Base-by-base conservation (phyloP, 64 coral and sea anemone genomes). In the Montipora sp. region DNA sequence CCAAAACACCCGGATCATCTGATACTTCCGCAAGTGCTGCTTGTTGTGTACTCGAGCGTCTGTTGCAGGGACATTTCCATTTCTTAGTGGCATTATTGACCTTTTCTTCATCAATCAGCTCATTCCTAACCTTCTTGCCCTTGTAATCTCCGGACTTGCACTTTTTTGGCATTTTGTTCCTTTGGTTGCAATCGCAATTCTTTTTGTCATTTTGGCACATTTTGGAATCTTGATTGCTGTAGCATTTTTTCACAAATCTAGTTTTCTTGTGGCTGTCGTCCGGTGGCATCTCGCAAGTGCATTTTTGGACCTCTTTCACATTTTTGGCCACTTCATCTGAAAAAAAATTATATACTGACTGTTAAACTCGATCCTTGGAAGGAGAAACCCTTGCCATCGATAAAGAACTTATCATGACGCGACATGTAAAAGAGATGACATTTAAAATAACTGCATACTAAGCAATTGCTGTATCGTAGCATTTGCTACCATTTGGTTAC, bases 21-120 rank as follows among this genome's bases (percentile, higher is more conserved):
- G 75, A 72, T 4, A 83, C 59, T 11, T 88, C 75, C 0, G 88
- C 51, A 77, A 90, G 27, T 7, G 88, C 83, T 53, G 79, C 61
- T n/a, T 72, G 18, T 51, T 16, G 60, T 47, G 82, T 71, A 47
- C 50, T 85, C 3, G 78, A 80, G 8, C 79, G n/a, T 47, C 44
- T 7, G 21, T 70, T 82, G 76, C 80, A 90, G 16, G 84, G 83
- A 50, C 93, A 94, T 9, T 90, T 81, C 47, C 88, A 94, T 70
- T 80, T 59, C 80, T 90, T 94, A 5, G 66, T 22, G 20, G 3
- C 57, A 15, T 67, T 94, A 2, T 43, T 15, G 15, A 18, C n/a
- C 21, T 76, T 19, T 51, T n/a, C 51, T 3, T 71, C 80, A 14
- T 15, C 3, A 0, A 57, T 94, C 48, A 16, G 59, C 78, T 77